Evolutionary conservation across 2,113 vertebrate species (phyloP).

Genomic region (Odontophorus gujanensis): DNA sequence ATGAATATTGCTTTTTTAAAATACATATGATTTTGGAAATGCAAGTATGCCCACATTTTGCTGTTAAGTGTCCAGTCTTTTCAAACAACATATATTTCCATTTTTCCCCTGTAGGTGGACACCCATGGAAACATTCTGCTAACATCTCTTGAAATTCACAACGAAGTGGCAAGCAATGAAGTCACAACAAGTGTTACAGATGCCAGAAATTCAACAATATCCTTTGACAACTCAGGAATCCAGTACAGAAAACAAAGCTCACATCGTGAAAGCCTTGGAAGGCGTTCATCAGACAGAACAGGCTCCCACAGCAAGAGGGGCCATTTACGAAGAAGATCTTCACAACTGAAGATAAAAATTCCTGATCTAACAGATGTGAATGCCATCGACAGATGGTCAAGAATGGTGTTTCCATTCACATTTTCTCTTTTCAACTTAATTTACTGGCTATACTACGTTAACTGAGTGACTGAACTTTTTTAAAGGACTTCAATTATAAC

Average conservation of each 20-base stretch:
- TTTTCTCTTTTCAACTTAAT: conserved; percentile 99
- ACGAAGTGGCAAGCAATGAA: conserved; percentile 91
- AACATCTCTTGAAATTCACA: conserved; percentile 95
- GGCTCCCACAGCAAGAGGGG: conserved; percentile 84
- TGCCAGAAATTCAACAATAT: conserved; percentile 89
- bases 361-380: conserved; percentile 98
- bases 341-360: conserved; percentile 97
- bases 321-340: conserved; percentile 91
- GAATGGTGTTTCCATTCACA: conserved; percentile 93
- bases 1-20: background rate
- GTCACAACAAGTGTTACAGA: conserved; percentile 85
- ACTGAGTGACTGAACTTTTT: conserved; percentile 87
- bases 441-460: conserved; percentile 99
- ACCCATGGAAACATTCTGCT: conserved; percentile 95
- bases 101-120: conserved; percentile 84
- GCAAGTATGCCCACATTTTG: background rate
- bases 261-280: conserved; percentile 78
- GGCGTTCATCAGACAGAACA: conserved; percentile 84
- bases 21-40: background rate
- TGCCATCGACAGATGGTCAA: conserved; percentile 96
- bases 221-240: conserved; percentile 92
- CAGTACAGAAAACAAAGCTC: conserved; percentile 92
- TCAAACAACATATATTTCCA: background rate
- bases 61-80: background rate
- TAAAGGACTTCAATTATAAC: conserved; percentile 78